phyloP scores from a whole-genome alignment of 1,140 invertebrate species.

The Piezodorus guildinii region DNA sequence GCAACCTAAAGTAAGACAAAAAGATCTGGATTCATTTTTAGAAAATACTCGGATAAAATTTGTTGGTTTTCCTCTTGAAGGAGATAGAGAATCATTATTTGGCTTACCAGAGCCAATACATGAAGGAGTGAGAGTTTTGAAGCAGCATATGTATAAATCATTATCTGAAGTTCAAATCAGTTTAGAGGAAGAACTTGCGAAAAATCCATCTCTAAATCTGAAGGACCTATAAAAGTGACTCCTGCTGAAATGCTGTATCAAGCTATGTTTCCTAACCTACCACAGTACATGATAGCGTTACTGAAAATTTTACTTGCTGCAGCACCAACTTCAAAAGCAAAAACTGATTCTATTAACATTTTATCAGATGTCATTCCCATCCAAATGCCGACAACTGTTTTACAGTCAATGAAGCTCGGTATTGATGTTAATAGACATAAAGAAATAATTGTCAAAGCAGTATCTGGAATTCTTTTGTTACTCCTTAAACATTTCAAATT shows the following conservation, averaged over 20 bases:
- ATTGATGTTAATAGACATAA: slow-evolving; percentile 98
- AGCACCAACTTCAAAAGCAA: slow-evolving; percentile 93
- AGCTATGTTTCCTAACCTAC: slow-evolving; percentile 82
- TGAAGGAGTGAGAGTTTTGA: slow-evolving; percentile 83
- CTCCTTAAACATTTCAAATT: slow-evolving; percentile 97
- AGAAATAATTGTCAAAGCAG: slow-evolving; percentile 96
- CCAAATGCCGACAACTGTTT: slow-evolving; percentile 92
- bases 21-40: slow-evolving; percentile 83
- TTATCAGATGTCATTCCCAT: slow-evolving; percentile 93
- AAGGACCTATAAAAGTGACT: slow-evolving; percentile 59
- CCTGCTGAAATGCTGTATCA: slow-evolving; percentile 81
- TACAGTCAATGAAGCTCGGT: slow-evolving; percentile 93
- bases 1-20: slow-evolving; percentile 91
- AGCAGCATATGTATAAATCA: slow-evolving; percentile 74
- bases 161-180: slow-evolving; percentile 71
- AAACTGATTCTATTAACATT: slow-evolving; percentile 97
- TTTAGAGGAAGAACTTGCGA: slow-evolving; percentile 68
- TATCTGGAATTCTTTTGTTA: slow-evolving; percentile 85
- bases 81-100: slow-evolving; percentile 74
- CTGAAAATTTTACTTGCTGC: slow-evolving; percentile 95
- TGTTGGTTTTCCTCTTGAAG: slow-evolving; percentile 80
- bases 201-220: slow-evolving; percentile 54
- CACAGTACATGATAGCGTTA: slow-evolving; percentile 93
- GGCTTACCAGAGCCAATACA: slow-evolving; percentile 90
- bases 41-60: slow-evolving; percentile 88